Evolutionary conservation across 2,113 vertebrate species (phyloP).

Genomic region (Abramis brama): DNA sequence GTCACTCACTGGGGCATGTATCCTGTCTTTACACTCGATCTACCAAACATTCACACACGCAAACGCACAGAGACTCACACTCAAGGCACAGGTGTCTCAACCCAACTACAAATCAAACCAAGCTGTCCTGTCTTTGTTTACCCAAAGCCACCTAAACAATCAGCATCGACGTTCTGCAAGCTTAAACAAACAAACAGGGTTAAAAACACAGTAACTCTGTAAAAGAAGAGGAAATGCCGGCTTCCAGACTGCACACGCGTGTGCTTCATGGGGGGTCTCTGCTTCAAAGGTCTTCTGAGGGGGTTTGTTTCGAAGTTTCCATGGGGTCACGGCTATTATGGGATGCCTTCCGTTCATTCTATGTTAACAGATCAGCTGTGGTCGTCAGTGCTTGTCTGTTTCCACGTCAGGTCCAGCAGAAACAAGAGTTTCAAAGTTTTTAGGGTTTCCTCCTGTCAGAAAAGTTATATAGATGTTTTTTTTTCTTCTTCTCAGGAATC

Average conservation of each 20-base stretch:
- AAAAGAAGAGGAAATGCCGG: conserved; percentile 71
- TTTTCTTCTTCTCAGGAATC: not conserved
- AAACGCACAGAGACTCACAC: not conserved
- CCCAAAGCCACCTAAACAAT: conserved; percentile 31
- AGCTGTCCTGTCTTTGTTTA: conserved; percentile 35
- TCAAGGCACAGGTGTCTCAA: conserved; percentile 29
- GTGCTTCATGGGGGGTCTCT: conserved; percentile 49
- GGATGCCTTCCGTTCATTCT: conserved; percentile 88
- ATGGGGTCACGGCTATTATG: conserved; percentile 69
- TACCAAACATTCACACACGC: conserved; percentile 8
- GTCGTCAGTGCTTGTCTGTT: not conserved
- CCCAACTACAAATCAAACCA: conserved; percentile 34
- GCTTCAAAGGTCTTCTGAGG: conserved; percentile 75
- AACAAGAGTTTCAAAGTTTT: not conserved
- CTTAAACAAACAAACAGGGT: conserved; percentile 79
- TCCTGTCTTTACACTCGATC: conserved; percentile 33
- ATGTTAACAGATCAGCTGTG: conserved; percentile 20
- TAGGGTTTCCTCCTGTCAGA: not conserved
- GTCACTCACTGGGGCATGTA: conserved; percentile 25
- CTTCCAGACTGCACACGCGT: conserved; percentile 69
- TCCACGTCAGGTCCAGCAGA: not conserved
- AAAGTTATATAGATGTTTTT: not conserved
- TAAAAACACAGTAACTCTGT: conserved; percentile 65
- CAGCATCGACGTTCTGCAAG: conserved; percentile 42
- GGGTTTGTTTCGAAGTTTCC: conserved; percentile 82